Evolutionary conservation across 2,888 invertebrate species (phyloP), one percentile per base, ranked within the genome.

Genomic region (Pandemis heparana): DNA sequence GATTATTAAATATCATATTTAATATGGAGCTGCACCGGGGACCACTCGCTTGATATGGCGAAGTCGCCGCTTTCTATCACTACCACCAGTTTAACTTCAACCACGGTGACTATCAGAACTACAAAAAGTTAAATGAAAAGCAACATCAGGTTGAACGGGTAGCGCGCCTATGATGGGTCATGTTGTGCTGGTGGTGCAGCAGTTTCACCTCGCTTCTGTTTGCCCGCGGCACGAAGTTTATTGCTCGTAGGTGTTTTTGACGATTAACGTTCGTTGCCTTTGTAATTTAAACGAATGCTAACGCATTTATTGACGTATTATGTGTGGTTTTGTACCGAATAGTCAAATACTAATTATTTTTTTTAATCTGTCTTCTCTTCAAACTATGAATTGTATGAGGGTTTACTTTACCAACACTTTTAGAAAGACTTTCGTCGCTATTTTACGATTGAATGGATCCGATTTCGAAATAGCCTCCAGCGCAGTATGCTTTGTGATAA

Each of bases 191-290:
- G 85, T 67, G 69, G 46, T 77, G 71, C 74, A 80, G 16, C 84
- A 82, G 84, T 91, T 91, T 91, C 89, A 86, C 90, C 85, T 85
- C 77, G 86, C 89, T 89, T 88, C 90, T 89, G 89, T 86, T 77
- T 78, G 90, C 92, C 89, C 77, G 77, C 75, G 89, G 91, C 90
- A 79, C 78, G 78, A 78, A 81, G 87, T 87, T 87, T 87, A 88
- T 86, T 81, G 80, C 76, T 74, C 76, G 84, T 87, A 86, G 88
- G 89, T 88, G 89, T 86, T 81, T 83, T 84, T 76, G 83, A 79
- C 77, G 83, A 81, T 72, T 66, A 72, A 66, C 60, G 60, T 81
- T 81, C 79, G 79, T 80, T 81, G 79, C 83, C 82, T 83, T 82
- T 85, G 86, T 86, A 80, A 75, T 77, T 71, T 75, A 77, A 79